Conservation (phyloP, 2,888 invertebrate genomes). For the Andricus quercusramuli region DNA sequence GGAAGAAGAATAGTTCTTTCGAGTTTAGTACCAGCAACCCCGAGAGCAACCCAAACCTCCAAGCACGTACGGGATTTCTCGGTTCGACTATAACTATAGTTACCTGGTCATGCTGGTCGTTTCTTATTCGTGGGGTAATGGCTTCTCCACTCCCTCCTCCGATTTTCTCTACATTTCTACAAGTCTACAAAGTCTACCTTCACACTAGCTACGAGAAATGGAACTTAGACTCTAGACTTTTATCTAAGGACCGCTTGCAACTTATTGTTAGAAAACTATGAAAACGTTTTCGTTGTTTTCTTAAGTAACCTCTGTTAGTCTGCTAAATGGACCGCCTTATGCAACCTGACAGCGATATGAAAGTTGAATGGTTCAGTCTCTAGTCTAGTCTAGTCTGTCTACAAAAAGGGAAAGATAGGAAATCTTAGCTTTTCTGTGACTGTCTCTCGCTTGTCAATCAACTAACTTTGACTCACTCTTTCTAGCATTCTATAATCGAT, state of each 20-base stretch:
- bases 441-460: constrained; percentile 30
- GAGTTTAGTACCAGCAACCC: constrained; percentile 28
- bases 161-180: constrained; percentile 16
- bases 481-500: background rate
- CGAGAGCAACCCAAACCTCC: constrained; percentile 32
- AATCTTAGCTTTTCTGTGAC: background rate
- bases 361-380: background rate
- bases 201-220: constrained; percentile 5
- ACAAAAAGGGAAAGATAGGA: constrained; percentile 19
- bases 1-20: constrained; percentile 3
- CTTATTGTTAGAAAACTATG: constrained; percentile 10
- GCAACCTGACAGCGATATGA: background rate
- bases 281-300: constrained; percentile 23
- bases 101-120: constrained; percentile 37
- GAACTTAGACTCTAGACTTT: background rate
- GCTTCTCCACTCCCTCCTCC: constrained; percentile 17
- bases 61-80: constrained; percentile 39
- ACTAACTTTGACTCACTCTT: background rate
- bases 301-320: constrained; percentile 22
- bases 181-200: constrained; percentile 13
- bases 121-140: constrained; percentile 31
- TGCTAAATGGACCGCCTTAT: constrained; percentile 4
- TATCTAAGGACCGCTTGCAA: background rate
- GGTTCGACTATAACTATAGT: constrained; percentile 34
- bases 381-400: background rate